Evolutionary conservation across 2,113 vertebrate genomes (phyloP), one percentile per base, ranked within the genome.

Genomic region (Myotis davidii): DNA sequence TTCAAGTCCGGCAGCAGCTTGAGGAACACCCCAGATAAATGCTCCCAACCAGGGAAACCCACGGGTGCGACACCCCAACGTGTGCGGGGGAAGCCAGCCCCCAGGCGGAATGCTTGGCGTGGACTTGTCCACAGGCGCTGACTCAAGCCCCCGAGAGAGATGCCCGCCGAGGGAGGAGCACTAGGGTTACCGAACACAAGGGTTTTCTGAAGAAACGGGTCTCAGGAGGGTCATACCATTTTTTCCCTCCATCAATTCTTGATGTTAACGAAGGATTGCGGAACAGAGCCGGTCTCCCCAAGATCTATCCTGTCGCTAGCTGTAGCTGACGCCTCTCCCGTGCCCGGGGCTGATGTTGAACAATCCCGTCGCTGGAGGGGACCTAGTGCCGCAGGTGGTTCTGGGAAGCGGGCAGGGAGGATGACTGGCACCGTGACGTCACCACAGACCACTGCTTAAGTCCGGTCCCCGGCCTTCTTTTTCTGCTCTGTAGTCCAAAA

Each of bases 401-500:
- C 85, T 98, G 97, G 82, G 97, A 95, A 21, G 92, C 95, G 32
- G 97, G 92, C 48, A 97, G 18, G 5, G 97, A 97, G 17, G 98
- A 96, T 3, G 98, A 96, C 32, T 98, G 98, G 94, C 95, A 98
- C 94, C 99, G 96, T 18, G 99, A 98, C 17, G 98, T 99, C 96
- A 99, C 99, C 94, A 99, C 98, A 99, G 98, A 0, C 97, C 99
- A 45, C 98, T 96, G 97, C 99, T 99, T 69, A 99, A 98, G 97
- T 99, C 99, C 97, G 99, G 94, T 67, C 98, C 98, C 74, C 98
- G 98, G 16, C 99, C 99, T 98, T 99, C 99, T 97, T 99, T 99
- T 94, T 99, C 99, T 88, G 99, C 99, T 99, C 98, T 99, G 98
- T 99, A 99, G 69, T 99, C 99, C 94, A 99, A 97, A 98, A 99